Conservation (phyloP, 2,888 invertebrate genomes). For the Drosophila barbarae region DNA sequence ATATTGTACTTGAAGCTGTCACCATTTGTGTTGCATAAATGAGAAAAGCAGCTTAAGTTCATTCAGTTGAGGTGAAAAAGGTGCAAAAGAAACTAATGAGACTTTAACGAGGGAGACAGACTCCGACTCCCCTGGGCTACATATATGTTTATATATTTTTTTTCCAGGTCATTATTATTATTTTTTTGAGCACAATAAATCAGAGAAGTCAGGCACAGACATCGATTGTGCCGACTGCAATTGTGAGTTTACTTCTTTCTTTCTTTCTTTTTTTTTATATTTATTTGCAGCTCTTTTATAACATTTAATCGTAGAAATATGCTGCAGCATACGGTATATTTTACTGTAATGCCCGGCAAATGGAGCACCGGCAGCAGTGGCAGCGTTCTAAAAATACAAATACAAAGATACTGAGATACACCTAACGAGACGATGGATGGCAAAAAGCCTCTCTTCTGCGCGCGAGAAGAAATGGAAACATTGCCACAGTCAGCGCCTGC, state of each 20-base stretch:
- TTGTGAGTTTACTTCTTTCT: conserved; percentile 14
- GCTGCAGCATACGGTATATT: conserved; percentile 65
- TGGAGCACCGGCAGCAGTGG: conserved; percentile 42
- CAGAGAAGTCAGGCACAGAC: conserved; percentile 21
- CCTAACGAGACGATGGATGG: conserved; percentile 29
- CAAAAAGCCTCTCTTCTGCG: conserved; percentile 22
- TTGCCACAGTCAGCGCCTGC: conserved; percentile 11
- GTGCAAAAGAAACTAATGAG: conserved; percentile 11
- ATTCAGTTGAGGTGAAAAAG: conserved; percentile 9
- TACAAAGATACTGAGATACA: conserved; percentile 24
- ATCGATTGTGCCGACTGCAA: conserved; percentile 22
- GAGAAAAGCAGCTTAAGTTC: conserved; percentile 6
- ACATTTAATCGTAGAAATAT: conserved; percentile 27
- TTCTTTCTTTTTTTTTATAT: neutral
- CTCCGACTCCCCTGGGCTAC: neutral
- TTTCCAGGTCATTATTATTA: conserved; percentile 7
- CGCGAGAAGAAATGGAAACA: conserved; percentile 21
- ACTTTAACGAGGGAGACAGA: conserved; percentile 7
- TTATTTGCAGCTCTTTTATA: conserved; percentile 11
- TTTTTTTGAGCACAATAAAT: conserved; percentile 25
- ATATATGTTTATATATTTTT: neutral
- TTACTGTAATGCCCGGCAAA: conserved; percentile 58
- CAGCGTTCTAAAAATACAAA: conserved; percentile 54
- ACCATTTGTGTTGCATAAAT: conserved; percentile 5
- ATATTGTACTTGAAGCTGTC: conserved; percentile 11